phyloP scores from a whole-genome alignment of 1,140 invertebrate species.

The Druon quercuslanigerum region DNA sequence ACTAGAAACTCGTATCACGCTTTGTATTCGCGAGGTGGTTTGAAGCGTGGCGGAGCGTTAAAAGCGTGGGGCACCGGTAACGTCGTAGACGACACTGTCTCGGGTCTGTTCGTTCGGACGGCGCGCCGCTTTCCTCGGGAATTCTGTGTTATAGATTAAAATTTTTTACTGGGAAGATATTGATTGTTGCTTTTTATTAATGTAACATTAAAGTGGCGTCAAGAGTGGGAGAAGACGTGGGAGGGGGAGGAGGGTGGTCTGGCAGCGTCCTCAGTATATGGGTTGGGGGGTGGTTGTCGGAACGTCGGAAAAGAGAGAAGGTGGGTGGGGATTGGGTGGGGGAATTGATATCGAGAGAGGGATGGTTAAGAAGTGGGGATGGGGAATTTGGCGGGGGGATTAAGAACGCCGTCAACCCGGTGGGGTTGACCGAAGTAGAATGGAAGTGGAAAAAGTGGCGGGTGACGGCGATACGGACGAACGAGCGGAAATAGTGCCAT shows the following conservation, averaged over 20 bases:
- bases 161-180: slow-evolving; percentile 74
- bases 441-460: slow-evolving; percentile 37
- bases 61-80: slow-evolving; percentile 25
- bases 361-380: slow-evolving; percentile 41
- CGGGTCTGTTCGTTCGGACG: slow-evolving; percentile 21
- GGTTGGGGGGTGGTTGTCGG: slow-evolving; percentile 38
- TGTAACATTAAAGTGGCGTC: slow-evolving; percentile 73
- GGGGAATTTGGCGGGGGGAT: slow-evolving; percentile 37
- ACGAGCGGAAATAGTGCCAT: slow-evolving; percentile 70
- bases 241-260: slow-evolving; percentile 37
- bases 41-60: not conserved
- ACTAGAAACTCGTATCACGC: not conserved
- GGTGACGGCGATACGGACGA: slow-evolving; percentile 50
- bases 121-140: slow-evolving; percentile 52
- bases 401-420: slow-evolving; percentile 38
- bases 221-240: slow-evolving; percentile 42
- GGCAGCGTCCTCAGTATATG: slow-evolving; percentile 44
- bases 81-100: slow-evolving; percentile 30
- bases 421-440: slow-evolving; percentile 9
- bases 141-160: slow-evolving; percentile 74
- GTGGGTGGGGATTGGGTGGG: slow-evolving; percentile 28
- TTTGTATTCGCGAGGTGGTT: not conserved
- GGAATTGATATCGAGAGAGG: slow-evolving; percentile 44
- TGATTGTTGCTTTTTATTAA: slow-evolving; percentile 76
- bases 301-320: slow-evolving; percentile 17